phyloP scores from a whole-genome alignment of 2,113 vertebrate species.

The Andinoacara biseriatus region DNA sequence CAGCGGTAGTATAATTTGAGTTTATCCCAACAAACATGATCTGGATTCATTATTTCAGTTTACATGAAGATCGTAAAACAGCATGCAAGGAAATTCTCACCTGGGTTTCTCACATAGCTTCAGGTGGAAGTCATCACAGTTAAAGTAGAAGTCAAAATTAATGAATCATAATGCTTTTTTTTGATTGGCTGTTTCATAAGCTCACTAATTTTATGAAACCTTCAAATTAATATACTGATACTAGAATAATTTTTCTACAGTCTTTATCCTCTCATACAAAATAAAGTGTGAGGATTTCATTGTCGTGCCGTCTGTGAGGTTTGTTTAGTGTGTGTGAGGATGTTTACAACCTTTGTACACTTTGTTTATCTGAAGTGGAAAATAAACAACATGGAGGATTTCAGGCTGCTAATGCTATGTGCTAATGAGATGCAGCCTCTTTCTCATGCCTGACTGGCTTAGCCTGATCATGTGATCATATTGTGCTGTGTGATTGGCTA shows the following conservation, averaged over 20 bases:
- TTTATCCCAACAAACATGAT: accelerated
- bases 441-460: no score
- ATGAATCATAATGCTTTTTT: background rate
- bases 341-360: no score
- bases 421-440: no score
- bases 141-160: accelerated
- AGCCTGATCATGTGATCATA: no score
- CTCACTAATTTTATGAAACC: background rate
- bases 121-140: background rate
- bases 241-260: background rate
- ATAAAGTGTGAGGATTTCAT: no score
- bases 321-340: no score
- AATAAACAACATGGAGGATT: no score
- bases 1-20: background rate
- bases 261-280: background rate
- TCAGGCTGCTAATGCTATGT: no score
- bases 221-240: no score
- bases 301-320: no score
- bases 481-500: no score
- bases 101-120: background rate
- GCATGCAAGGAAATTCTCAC: background rate
- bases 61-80: background rate
- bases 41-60: background rate
- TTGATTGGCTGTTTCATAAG: background rate
- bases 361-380: no score